These are phyloP conservation scores for Eulemur rufifrons DNA, from an alignment of 2,113 vertebrate genomes.

Conservation along the genomic window DNA sequence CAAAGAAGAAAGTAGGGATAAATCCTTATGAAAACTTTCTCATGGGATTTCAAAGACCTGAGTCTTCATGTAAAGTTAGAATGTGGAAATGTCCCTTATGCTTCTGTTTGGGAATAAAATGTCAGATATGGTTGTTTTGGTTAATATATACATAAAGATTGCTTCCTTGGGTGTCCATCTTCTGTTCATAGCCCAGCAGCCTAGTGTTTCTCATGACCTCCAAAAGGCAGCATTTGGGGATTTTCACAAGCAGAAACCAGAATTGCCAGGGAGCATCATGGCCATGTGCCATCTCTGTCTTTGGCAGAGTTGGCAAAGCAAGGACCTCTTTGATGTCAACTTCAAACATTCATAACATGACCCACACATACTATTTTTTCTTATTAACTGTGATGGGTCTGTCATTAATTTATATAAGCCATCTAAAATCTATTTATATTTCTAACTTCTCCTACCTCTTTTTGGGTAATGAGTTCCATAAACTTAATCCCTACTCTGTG, in stretches of 20 bases:
- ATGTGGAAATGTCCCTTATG: not conserved
- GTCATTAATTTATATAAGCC: conserved; percentile 46
- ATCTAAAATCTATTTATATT: conserved; percentile 56
- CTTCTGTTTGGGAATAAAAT: not conserved
- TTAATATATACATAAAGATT: not conserved
- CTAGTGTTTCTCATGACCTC: not conserved
- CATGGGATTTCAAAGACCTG: conserved; percentile 23
- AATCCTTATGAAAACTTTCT: conserved; percentile 62
- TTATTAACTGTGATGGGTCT: conserved; percentile 34
- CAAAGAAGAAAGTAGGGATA: conserved; percentile 41
- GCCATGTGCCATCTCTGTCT: not conserved
- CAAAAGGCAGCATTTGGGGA: not conserved
- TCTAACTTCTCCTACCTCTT: conserved; percentile 45
- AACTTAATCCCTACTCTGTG: conserved; percentile 5
- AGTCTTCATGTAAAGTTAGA: conserved; percentile 18
- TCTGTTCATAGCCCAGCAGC: not conserved
- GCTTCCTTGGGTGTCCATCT: not conserved
- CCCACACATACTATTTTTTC: not conserved
- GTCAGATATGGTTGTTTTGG: not conserved
- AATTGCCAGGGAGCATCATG: not conserved
- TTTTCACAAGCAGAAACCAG: not conserved
- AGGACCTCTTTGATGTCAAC: conserved; percentile 41
- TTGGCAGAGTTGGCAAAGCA: not conserved
- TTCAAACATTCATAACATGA: conserved; percentile 40
- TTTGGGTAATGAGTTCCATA: conserved; percentile 19